A percentile compares a stretch with the other conserved stretches of the same genome.
These are phyloP conservation scores for Naja naja DNA, from an alignment of 2,113 vertebrate genomes.

Conservation along the genomic window DNA sequence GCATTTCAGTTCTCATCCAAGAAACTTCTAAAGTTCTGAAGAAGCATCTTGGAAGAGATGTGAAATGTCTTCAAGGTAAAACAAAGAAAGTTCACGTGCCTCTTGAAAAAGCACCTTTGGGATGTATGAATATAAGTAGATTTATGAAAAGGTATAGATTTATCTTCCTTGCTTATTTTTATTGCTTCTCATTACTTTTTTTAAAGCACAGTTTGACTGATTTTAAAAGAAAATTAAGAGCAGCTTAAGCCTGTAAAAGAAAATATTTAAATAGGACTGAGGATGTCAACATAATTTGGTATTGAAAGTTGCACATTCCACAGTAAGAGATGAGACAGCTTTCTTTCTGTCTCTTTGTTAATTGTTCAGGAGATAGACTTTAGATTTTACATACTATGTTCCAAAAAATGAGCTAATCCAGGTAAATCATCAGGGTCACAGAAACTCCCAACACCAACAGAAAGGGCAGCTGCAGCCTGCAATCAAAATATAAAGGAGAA, in stretches of 20 bases:
- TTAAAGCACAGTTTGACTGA: background rate
- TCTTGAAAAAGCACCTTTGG: background rate
- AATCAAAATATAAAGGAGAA: conserved; percentile 53
- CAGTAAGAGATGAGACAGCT: background rate
- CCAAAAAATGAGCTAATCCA: conserved; percentile 96
- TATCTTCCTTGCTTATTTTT: background rate
- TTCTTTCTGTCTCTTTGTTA: background rate
- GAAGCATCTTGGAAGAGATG: background rate
- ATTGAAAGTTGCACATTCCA: background rate
- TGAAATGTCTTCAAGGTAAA: background rate
- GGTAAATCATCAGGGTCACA: conserved; percentile 93
- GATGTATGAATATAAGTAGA: background rate
- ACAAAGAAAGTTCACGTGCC: background rate
- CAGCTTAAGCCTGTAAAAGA: background rate
- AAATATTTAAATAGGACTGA: background rate
- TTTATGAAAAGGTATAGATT: background rate
- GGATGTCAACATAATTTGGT: background rate
- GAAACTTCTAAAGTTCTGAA: background rate
- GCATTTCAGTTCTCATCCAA: background rate
- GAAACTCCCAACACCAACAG: conserved; percentile 91
- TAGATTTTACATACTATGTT: conserved; percentile 85
- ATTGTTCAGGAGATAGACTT: background rate
- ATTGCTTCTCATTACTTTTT: background rate
- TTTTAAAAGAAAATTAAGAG: background rate
- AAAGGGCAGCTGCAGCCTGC: conserved; percentile 93